Percentiles rank a stretch among this genome's conserved stretches.
Conservation (phyloP, 2,113 vertebrate species). For the Octodon degus region DNA sequence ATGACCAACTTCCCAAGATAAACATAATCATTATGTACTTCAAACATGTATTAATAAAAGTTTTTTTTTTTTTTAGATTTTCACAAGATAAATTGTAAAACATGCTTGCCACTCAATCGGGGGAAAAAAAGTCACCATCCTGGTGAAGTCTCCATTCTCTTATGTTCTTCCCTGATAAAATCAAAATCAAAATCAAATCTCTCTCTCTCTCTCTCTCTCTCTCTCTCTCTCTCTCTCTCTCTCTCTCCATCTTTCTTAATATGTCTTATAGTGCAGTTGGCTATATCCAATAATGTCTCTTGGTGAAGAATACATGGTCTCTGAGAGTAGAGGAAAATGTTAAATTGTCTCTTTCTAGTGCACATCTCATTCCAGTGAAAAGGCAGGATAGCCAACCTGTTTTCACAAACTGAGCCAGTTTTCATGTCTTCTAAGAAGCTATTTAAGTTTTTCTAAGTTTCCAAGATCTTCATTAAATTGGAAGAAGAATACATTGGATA, state of each 20-base stretch:
- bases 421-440: background rate
- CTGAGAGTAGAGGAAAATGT: background rate
- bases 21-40: background rate
- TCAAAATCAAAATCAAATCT: background rate
- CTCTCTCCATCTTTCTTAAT: background rate
- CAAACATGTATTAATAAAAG: background rate
- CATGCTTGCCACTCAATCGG: background rate
- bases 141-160: background rate
- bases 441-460: background rate
- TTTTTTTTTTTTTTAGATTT: background rate
- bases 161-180: background rate
- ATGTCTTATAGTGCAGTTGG: background rate
- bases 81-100: background rate
- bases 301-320: background rate
- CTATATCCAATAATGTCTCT: background rate
- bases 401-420: background rate
- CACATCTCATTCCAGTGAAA: background rate
- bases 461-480: slow-evolving; percentile 11
- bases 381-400: background rate
- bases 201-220: background rate
- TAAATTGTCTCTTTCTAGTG: background rate
- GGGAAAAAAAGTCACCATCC: background rate
- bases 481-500: background rate
- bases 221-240: background rate
- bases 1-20: background rate